Evolutionary conservation across 1,140 invertebrate genomes (phyloP).

Genomic region (Pristionchus pacificus): DNA sequence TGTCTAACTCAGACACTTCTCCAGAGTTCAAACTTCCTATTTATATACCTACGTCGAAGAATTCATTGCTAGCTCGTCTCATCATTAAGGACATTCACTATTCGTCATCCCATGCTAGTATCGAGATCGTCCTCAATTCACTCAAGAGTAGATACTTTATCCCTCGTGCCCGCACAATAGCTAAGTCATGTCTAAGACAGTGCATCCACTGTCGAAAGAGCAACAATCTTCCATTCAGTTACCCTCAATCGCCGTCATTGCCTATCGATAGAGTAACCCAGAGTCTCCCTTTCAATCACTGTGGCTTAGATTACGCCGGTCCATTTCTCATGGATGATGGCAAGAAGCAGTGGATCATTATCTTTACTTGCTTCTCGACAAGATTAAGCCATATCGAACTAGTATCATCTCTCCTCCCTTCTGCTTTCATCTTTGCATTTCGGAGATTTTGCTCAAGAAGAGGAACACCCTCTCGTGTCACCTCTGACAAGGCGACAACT

Average conservation of each 20-base stretch:
- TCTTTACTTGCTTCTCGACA: neutral
- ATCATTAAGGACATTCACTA: neutral
- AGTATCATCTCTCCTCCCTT: neutral
- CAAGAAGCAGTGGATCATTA: neutral
- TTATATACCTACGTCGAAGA: too few species aligned
- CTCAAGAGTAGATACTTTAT: neutral
- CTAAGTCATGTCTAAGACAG: too few species aligned
- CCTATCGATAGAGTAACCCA: neutral
- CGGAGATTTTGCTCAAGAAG: neutral
- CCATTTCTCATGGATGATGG: neutral
- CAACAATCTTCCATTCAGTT: neutral
- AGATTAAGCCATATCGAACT: neutral
- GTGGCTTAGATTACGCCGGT: neutral
- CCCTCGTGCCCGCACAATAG: neutral
- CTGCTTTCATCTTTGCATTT: neutral
- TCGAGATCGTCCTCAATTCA: neutral
- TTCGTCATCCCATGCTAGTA: neutral
- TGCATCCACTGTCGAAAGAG: neutral
- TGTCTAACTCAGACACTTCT: too few species aligned
- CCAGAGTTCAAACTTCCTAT: too few species aligned
- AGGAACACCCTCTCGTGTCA: neutral
- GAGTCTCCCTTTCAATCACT: neutral
- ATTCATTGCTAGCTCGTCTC: neutral
- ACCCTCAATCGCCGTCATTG: neutral
- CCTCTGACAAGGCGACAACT: neutral